Evolutionary conservation across 1,140 invertebrate genomes (phyloP).

Genomic region (Calliopsis andreniformis): DNA sequence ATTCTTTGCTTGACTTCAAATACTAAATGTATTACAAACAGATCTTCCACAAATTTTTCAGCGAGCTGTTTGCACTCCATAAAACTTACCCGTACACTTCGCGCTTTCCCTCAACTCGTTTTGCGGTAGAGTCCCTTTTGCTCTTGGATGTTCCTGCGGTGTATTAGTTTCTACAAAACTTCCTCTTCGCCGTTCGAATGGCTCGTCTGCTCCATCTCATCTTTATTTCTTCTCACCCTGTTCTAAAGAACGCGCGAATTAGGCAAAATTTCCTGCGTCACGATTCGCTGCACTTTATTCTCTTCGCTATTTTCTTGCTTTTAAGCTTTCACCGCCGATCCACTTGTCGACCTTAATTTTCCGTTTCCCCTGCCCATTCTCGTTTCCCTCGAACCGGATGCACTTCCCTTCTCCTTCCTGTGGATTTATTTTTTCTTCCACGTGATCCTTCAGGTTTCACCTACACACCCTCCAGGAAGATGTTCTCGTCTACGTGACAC

Average conservation of each 20-base stretch:
- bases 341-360: not conserved
- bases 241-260: not conserved
- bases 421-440: not conserved
- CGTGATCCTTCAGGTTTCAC: slow-evolving; percentile 25
- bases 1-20: too few relatives aligned
- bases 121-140: slow-evolving; percentile 16
- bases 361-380: not conserved
- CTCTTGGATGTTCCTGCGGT: slow-evolving; percentile 36
- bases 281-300: not conserved
- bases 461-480: slow-evolving; percentile 1
- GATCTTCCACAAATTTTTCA: not conserved
- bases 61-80: slow-evolving; percentile 45
- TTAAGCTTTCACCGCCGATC: not conserved
- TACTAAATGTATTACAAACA: too few relatives aligned
- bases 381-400: not conserved
- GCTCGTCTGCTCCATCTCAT: not conserved
- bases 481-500: slow-evolving; percentile 27
- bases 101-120: slow-evolving; percentile 20
- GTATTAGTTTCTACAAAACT: slow-evolving; percentile 19
- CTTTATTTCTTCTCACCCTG: not conserved
- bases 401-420: not conserved
- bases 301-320: not conserved
- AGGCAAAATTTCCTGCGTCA: not conserved
- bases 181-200: slow-evolving; percentile 4
- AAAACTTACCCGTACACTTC: slow-evolving; percentile 48